Evolutionary conservation across 92 coral and sea anemone genomes (phyloP).

Genomic region (Scolanthus callimorphus): DNA sequence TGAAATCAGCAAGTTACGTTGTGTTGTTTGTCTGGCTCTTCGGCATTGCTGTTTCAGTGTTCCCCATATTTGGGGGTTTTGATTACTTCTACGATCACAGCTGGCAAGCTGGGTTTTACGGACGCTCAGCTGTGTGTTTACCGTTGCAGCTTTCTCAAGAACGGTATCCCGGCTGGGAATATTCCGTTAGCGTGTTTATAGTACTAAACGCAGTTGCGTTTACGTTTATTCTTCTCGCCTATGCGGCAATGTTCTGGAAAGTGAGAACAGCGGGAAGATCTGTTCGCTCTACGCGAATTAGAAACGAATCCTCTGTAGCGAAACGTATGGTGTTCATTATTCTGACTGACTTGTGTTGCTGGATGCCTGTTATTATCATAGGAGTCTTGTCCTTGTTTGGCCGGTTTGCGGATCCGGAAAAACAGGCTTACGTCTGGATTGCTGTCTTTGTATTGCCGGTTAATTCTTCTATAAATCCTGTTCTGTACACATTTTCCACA

Average conservation of each 20-base stretch:
- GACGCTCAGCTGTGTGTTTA: slow-evolving; percentile 61
- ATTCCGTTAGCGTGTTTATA: slow-evolving; percentile 57
- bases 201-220: slow-evolving; percentile 49
- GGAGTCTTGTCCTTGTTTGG: slow-evolving; percentile 53
- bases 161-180: slow-evolving; percentile 68
- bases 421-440: slow-evolving; percentile 65
- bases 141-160: slow-evolving; percentile 54
- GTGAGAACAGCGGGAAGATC: slow-evolving; percentile 28
- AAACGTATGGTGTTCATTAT: slow-evolving; percentile 40
- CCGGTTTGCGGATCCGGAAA: slow-evolving; percentile 43
- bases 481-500: slow-evolving; percentile 76
- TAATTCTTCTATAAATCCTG: slow-evolving; percentile 69
- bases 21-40: slow-evolving; percentile 10
- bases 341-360: slow-evolving; percentile 62
- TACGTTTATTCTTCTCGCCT: slow-evolving; percentile 47
- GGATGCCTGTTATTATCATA: slow-evolving; percentile 71
- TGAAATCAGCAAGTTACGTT: background rate
- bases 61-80: slow-evolving; percentile 16
- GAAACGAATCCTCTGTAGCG: slow-evolving; percentile 48
- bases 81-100: slow-evolving; percentile 12
- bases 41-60: slow-evolving; percentile 2
- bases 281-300: slow-evolving; percentile 45
- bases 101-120: slow-evolving; percentile 47
- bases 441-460: slow-evolving; percentile 80
- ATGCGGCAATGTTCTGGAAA: slow-evolving; percentile 41